A percentile compares a stretch with the other conserved stretches of the same genome.
These are phyloP conservation scores for Boloria selene DNA, from an alignment of 2,888 invertebrate genomes.

Conservation along the genomic window DNA sequence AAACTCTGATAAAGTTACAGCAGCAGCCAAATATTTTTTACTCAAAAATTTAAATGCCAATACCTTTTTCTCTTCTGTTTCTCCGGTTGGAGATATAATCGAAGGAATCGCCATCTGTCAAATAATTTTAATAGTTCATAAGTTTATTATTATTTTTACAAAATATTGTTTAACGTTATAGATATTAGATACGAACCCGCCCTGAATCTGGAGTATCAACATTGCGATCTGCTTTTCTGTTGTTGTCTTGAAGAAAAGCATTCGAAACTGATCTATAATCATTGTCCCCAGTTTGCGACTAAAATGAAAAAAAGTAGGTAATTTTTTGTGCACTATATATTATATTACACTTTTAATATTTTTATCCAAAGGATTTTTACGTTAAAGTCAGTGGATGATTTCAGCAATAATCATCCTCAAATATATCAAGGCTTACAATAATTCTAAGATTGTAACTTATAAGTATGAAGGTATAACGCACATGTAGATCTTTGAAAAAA, in stretches of 20 bases:
- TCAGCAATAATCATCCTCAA: too few relatives aligned
- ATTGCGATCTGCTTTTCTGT: constrained; percentile 64
- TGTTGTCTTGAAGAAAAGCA: constrained; percentile 74
- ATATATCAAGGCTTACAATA: too few relatives aligned
- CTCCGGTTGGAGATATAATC: constrained; percentile 53
- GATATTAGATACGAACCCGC: constrained; percentile 52
- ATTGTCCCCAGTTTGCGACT: constrained; percentile 66
- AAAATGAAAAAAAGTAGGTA: constrained; percentile 40
- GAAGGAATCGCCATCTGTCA: constrained; percentile 46
- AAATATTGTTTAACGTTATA: background rate
- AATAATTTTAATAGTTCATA: background rate
- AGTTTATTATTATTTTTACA: background rate
- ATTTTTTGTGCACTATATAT: background rate
- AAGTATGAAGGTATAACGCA: too few relatives aligned
- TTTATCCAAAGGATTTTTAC: too few relatives aligned
- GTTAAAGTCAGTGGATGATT: too few relatives aligned
- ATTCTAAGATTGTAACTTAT: too few relatives aligned
- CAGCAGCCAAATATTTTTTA: constrained; percentile 7
- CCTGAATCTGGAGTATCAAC: constrained; percentile 72
- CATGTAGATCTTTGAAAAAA: too few relatives aligned
- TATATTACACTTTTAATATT: too few relatives aligned
- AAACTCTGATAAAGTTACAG: constrained; percentile 10
- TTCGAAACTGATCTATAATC: constrained; percentile 73
- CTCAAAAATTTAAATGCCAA: constrained; percentile 7
- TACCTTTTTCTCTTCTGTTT: constrained; percentile 62